phyloP scores from a whole-genome alignment of 2,797 vertebrate species.

The Sebastes iracundus region DNA sequence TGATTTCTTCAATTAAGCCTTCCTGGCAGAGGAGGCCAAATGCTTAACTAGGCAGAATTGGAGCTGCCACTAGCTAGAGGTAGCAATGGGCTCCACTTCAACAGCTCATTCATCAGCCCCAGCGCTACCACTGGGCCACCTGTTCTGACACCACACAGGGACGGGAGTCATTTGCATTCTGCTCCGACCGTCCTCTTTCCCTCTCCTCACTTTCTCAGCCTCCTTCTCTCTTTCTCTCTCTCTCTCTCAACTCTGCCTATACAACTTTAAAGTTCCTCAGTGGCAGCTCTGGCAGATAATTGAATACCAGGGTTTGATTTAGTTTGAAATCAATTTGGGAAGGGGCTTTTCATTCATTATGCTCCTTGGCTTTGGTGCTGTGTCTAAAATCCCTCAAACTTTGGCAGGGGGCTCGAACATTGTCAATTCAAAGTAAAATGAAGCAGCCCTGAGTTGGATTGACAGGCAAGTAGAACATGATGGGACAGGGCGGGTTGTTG shows the following conservation, averaged over 20 bases:
- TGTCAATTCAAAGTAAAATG: constrained; percentile 78
- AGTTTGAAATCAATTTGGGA: constrained; percentile 84
- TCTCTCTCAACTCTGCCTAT: constrained; percentile 55
- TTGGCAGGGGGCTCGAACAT: constrained; percentile 70
- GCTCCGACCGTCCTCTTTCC: constrained; percentile 58
- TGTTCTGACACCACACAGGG: constrained; percentile 80
- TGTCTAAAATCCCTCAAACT: constrained; percentile 81
- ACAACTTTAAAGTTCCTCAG: constrained; percentile 80
- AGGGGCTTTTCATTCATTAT: constrained; percentile 84
- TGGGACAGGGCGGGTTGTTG: constrained; percentile 53
- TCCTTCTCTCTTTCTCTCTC: constrained; percentile 27
- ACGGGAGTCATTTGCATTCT: constrained; percentile 77
- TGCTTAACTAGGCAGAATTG: constrained; percentile 82
- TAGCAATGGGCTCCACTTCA: constrained; percentile 80
- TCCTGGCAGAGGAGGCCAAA: constrained; percentile 75
- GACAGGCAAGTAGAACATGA: constrained; percentile 64
- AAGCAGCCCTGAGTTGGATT: constrained; percentile 68
- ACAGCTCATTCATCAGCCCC: constrained; percentile 82
- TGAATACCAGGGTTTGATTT: constrained; percentile 83
- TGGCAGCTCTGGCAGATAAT: constrained; percentile 78
- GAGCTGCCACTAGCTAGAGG: constrained; percentile 79
- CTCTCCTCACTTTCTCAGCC: constrained; percentile 42
- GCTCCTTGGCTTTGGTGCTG: constrained; percentile 76
- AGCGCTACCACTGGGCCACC: constrained; percentile 77
- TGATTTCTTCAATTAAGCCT: constrained; percentile 81